Evolutionary conservation across 2,888 invertebrate genomes (phyloP), one percentile per base, ranked within the genome.

Genomic region (Agrilus biguttatus): DNA sequence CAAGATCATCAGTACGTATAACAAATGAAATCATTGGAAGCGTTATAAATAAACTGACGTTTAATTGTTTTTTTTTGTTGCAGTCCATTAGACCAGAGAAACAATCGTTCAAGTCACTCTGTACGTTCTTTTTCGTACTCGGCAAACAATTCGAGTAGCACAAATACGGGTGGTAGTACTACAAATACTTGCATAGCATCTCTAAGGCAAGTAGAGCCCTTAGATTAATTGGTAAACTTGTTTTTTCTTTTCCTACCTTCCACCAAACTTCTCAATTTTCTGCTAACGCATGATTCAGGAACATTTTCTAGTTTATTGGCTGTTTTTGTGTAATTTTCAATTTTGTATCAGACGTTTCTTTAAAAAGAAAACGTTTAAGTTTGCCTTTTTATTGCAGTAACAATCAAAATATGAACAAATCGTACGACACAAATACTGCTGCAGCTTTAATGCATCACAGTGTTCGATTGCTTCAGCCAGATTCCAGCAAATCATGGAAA

Each of bases 1-100:
- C 74, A 78, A 54, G 82, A 82, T 62, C 77, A 78, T 51, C 82
- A 82, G 81, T 82, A 62, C 76, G 81, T 78, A 63, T 36, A 3
- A 36, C 8, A 39, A 28, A 28, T 7, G 5, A 37, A 3, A 13
- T 34, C 7, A 1, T 34, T 17, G 14, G 12, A 33, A 40, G 5
- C 12, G 12, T 40, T 40, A 14, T 36, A 23, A 28, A 3, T 10
- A 28, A 10, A 2, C 23, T 23, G 12, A 39, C 12, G 14, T 39
- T 39, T 28, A 21, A 39, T 32, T 39, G 14, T 28, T 28, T 10
- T 28, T 21, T 21, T 21, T 3, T 28, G 7, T 63, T 66, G 45
- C 67, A 78, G 77, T 55, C 76, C 77, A 55, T 68, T 77, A 65
- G 78, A 77, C 57, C 75, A 74, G 57, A 70, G 76, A 52, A 75